Evolutionary conservation across 2,113 vertebrate genomes (phyloP), one percentile per base, ranked within the genome.

Genomic region (Brachirus orientalis): DNA sequence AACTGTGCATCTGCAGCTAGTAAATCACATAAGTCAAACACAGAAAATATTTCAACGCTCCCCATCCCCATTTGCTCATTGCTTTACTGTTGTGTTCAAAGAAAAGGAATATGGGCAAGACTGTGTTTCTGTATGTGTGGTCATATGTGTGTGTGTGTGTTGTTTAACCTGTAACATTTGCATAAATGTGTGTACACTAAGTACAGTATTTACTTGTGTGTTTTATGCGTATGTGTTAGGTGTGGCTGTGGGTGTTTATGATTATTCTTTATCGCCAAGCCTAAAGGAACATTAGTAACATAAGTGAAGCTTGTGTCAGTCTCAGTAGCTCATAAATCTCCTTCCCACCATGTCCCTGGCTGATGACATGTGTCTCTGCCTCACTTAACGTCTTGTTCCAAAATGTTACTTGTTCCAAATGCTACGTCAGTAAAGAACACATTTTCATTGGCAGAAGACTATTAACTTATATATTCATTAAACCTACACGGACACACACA

Each of bases 321-420:
- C 60, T 81, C 51, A 66, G 65, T 70, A 80, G 62, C 68, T 56
- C 53, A 70, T 82, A 69, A 83, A 80, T 80, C 63, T 79, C 44
- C 52, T 33, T 63, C 33, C 61, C 76, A 64, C 79, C 71, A 80
- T 22, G 64, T 79, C 70, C 72, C 76, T 56, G 37, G 72, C 62
- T 77, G 76, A 84, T 67, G 72, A 85, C 74, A 77, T 53, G 56
- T 40, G 36, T 69, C 65, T 72, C 55, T 69, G 69, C 73, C 69
- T 64, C 47, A 4, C 63, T 62, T 66, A 74, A 73, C 36, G 72
- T 69, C 50, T 77, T 52, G 37, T 63, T 73, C 79, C 79, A 72
- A 64, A 80, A 4, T 0, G 8, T 47, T 16, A n/a, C 38, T 58
- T 28, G 12, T 69, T 80, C 71, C 77, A 77, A 82, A 62, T 50